phyloP scores from a whole-genome alignment of 1,140 invertebrate genomes.

The Ostrea edulis region DNA sequence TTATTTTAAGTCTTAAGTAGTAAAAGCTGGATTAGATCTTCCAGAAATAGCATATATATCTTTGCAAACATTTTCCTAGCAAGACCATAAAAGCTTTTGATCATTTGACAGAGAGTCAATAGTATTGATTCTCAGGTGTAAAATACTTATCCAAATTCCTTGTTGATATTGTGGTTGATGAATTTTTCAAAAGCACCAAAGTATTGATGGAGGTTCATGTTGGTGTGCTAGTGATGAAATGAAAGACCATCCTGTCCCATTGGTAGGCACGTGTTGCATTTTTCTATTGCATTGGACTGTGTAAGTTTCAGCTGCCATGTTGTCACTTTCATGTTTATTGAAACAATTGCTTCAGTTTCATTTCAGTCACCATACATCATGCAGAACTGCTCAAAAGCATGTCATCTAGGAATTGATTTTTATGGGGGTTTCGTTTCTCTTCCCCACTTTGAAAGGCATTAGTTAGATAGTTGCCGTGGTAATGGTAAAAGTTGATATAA shows the following conservation, averaged over 20 bases:
- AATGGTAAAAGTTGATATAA: background rate
- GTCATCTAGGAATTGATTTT: conserved; percentile 10
- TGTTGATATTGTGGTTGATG: background rate
- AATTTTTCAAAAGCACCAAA: too few species aligned
- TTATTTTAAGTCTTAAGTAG: background rate
- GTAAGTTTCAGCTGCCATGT: too few species aligned
- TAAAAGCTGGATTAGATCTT: background rate
- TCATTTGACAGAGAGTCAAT: background rate
- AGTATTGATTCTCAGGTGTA: background rate
- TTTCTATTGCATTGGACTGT: too few species aligned
- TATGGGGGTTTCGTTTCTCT: background rate
- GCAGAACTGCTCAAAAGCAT: background rate
- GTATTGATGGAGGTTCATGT: too few species aligned
- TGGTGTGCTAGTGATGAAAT: too few species aligned
- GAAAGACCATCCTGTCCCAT: too few species aligned
- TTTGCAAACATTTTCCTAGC: background rate
- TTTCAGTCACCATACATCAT: background rate
- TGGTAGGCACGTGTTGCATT: too few species aligned
- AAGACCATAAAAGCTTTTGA: background rate
- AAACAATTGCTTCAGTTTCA: background rate
- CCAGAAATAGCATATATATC: conserved; percentile 3
- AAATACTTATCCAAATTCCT: background rate
- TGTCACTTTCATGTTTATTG: too few species aligned
- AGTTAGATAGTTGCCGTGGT: background rate
- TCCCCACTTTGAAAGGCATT: background rate